Evolutionary conservation across 2,888 invertebrate species (phyloP).

Genomic region (Diachrysia chrysitis): DNA sequence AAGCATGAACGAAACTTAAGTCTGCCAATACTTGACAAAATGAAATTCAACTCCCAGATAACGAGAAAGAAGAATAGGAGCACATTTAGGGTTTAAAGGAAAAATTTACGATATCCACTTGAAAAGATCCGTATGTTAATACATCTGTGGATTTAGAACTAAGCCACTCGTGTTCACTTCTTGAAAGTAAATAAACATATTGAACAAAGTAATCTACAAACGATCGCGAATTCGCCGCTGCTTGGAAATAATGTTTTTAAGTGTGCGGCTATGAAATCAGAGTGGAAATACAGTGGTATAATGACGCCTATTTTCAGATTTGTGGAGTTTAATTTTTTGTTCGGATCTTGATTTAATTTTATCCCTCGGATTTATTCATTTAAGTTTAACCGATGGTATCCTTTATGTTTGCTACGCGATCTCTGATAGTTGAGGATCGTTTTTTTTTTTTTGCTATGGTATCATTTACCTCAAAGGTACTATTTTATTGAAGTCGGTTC

Average conservation of each 20-base stretch:
- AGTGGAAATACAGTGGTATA: background rate
- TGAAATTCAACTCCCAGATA: background rate
- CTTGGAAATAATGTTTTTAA: slow-evolving; percentile 53
- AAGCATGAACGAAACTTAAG: too few species aligned
- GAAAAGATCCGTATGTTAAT: slow-evolving; percentile 41
- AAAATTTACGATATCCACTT: slow-evolving; percentile 45
- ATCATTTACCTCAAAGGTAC: too few species aligned
- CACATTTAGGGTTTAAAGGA: slow-evolving; percentile 21
- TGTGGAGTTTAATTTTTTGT: too few species aligned
- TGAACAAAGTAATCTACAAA: slow-evolving; percentile 58
- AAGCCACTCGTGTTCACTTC: slow-evolving; percentile 51
- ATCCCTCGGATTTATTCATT: too few species aligned
- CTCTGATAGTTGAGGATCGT: too few species aligned
- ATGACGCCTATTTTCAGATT: too few species aligned
- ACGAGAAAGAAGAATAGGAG: slow-evolving; percentile 14
- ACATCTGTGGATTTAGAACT: slow-evolving; percentile 27
- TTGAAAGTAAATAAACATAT: slow-evolving; percentile 55
- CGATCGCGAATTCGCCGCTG: slow-evolving; percentile 51
- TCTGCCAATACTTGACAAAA: too few species aligned
- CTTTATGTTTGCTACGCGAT: too few species aligned
- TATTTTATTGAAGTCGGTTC: too few species aligned
- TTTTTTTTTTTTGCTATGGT: too few species aligned
- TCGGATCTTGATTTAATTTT: too few species aligned
- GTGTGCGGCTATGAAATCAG: slow-evolving; percentile 28
- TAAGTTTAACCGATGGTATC: too few species aligned